Base-by-base conservation (phyloP, 2,113 vertebrate genomes). In the Cynoglossus semilaevis region DNA sequence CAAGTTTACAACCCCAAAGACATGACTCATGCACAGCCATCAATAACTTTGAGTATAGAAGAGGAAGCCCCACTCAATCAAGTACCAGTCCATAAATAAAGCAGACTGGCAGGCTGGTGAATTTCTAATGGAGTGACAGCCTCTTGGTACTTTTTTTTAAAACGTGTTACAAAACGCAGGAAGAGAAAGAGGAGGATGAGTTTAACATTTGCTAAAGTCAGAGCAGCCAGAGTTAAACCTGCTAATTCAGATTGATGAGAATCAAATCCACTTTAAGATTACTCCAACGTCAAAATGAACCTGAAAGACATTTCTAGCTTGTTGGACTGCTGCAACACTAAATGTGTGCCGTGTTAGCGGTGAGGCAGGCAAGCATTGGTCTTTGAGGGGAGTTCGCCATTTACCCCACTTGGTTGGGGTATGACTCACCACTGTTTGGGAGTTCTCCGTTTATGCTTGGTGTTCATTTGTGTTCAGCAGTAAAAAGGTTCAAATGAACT, bases 211-310 rank as follows among this genome's bases (percentile, higher is more conserved):
- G 85, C 84, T 88, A 88, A 89, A 86, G 72, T 87, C 49, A 15
- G 42, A 62, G 76, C 61, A 82, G 76, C 58, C 55, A 67, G 52
- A 63, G 56, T 84, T 85, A 85, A 86, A 59, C 69, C 71, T 76
- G 80, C 66, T 86, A 85, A 87, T 85, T 86, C 83, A 86, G 85
- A 88, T 83, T 89, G 86, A 90, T 91, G 87, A 88, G 75, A 80
- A 67, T 87, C 73, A 88, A 87, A 89, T 89, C 88, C 84, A 73
- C 76, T 63, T 83, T 85, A 88, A 88, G 87, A 87, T 88, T 76
- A 82, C 63, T 86, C 82, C 75, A 83, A 61, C 85, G 77, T 87
- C 61, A 83, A 76, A 89, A 80, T 15, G 50, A 73, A 83, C 76
- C 43, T 57, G 66, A 80, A 85, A 80, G 81, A 82, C 76, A 77